Conservation (phyloP, 2,888 invertebrate genomes). For the Lithophane leautieri region DNA sequence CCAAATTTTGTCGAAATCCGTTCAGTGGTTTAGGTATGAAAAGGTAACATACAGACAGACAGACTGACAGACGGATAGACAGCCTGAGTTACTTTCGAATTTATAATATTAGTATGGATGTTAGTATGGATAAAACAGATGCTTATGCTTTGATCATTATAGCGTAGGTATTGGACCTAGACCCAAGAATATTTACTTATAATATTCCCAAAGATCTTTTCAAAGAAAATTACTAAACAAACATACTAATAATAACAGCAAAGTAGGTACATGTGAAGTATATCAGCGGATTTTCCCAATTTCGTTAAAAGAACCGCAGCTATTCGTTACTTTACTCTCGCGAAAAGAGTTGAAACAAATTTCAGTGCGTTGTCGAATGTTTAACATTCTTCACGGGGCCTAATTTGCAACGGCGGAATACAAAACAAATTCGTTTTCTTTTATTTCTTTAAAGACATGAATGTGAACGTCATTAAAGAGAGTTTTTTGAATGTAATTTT, state of each 20-base stretch:
- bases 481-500: conserved; percentile 13
- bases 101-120: too few relatives aligned
- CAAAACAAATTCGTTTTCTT: conserved; percentile 71
- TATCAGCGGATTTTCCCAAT: conserved; percentile 74
- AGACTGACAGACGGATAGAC: too few relatives aligned
- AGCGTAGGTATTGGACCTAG: not conserved
- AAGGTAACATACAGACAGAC: too few relatives aligned
- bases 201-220: conserved; percentile 9
- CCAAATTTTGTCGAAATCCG: too few relatives aligned
- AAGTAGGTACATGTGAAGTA: conserved; percentile 51
- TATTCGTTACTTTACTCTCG: conserved; percentile 77
- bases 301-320: conserved; percentile 82
- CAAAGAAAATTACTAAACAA: conserved; percentile 32
- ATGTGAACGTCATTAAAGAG: conserved; percentile 58
- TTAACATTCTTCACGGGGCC: conserved; percentile 78
- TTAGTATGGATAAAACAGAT: too few relatives aligned
- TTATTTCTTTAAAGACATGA: conserved; percentile 66
- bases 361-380: conserved; percentile 75
- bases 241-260: conserved; percentile 26
- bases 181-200: conserved; percentile 6
- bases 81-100: too few relatives aligned
- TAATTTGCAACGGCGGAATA: conserved; percentile 73
- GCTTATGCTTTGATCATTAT: too few relatives aligned
- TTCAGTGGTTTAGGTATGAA: too few relatives aligned
- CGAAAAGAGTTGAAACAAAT: conserved; percentile 81